These are phyloP conservation scores for Nymphalis urticae DNA, from an alignment of 2,888 invertebrate species.

Conservation along the genomic window DNA sequence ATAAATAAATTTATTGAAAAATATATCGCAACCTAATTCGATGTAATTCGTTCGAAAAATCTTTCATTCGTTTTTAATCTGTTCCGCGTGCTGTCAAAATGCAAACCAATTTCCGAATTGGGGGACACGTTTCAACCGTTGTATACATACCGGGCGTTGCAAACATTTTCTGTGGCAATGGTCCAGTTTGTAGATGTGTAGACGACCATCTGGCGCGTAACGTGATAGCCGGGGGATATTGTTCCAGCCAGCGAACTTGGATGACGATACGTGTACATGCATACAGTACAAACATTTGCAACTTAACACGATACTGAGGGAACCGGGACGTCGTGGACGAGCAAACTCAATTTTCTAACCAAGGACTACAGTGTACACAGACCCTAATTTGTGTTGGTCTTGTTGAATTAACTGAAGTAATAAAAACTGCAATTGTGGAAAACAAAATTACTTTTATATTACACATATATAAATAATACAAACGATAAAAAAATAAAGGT, in stretches of 20 bases:
- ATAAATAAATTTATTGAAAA: no score
- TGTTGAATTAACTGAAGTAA: not conserved
- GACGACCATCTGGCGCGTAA: constrained; percentile 57
- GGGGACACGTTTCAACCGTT: constrained; percentile 22
- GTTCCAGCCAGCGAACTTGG: constrained; percentile 49
- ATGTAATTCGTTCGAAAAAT: constrained; percentile 21
- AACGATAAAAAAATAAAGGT: not conserved
- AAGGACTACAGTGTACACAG: not conserved
- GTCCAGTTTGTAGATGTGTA: constrained; percentile 39
- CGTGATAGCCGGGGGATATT: constrained; percentile 58
- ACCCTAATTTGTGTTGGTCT: not conserved
- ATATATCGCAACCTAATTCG: constrained; percentile 2
- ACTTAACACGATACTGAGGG: constrained; percentile 14
- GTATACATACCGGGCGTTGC: constrained; percentile 29
- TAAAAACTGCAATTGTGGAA: not conserved
- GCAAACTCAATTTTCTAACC: constrained; percentile 18
- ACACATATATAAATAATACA: not conserved
- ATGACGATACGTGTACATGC: constrained; percentile 15
- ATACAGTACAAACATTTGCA: constrained; percentile 17
- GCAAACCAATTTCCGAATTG: constrained; percentile 34
- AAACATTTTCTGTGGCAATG: constrained; percentile 44
- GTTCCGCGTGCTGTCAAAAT: constrained; percentile 24
- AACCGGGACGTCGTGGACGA: not conserved
- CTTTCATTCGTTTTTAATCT: constrained; percentile 34
- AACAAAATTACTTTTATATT: not conserved